A percentile compares a stretch with the other conserved stretches of the same genome.
phyloP scores from a whole-genome alignment of 1,140 invertebrate genomes.

The Apolygus lucorum region DNA sequence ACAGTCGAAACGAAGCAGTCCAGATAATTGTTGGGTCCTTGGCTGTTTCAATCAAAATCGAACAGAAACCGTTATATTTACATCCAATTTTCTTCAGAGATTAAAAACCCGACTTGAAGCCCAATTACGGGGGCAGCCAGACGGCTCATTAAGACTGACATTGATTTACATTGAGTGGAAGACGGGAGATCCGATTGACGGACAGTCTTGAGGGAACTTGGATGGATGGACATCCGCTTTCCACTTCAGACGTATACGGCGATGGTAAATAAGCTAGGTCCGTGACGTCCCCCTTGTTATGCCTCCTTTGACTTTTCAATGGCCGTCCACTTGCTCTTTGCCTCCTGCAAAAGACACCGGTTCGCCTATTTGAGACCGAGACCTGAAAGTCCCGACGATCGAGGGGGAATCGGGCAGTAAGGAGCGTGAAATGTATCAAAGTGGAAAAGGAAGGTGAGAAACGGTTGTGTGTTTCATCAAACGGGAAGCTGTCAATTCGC shows the following conservation, averaged over 20 bases:
- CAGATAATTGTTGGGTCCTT: no score
- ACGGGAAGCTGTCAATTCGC: background rate
- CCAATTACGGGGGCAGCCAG: slow-evolving; percentile 6
- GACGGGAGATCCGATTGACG: background rate
- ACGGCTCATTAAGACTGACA: slow-evolving; percentile 14
- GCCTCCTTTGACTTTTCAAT: slow-evolving; percentile 11
- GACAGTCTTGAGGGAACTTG: background rate
- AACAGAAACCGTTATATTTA: slow-evolving; percentile 2
- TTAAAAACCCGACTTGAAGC: slow-evolving; percentile 1
- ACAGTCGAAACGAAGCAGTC: no score
- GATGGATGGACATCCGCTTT: slow-evolving; percentile 12
- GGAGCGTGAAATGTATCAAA: background rate
- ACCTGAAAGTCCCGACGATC: background rate
- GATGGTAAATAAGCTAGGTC: slow-evolving; percentile 6
- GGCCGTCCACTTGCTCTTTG: background rate
- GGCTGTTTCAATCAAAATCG: background rate
- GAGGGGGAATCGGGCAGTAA: background rate
- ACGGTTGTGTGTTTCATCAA: background rate
- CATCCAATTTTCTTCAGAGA: background rate
- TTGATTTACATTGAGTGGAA: slow-evolving; percentile 15
- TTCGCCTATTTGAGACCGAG: background rate
- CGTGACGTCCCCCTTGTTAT: slow-evolving; percentile 10
- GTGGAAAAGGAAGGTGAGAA: background rate
- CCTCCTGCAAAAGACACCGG: background rate
- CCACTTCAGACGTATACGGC: slow-evolving; percentile 11